Conservation (phyloP, 2,113 vertebrate species). For the Boleophthalmus pectinirostris region DNA sequence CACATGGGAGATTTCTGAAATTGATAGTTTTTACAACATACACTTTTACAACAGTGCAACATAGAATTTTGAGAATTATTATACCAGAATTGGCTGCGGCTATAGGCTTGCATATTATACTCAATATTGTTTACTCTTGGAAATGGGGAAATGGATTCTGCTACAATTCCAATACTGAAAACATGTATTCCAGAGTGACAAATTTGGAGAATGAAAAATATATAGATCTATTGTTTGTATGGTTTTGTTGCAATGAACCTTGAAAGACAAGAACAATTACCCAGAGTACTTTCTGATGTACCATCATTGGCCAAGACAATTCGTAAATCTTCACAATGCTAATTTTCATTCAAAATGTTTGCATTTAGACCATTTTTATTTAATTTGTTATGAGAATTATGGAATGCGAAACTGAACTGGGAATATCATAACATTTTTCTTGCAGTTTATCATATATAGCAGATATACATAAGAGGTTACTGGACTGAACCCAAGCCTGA, state of each 20-base stretch:
- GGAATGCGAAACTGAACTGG: too few species aligned
- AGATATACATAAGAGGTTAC: too few species aligned
- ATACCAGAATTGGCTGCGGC: neutral
- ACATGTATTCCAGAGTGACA: neutral
- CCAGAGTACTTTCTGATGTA: too few species aligned
- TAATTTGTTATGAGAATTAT: too few species aligned
- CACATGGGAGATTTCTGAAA: neutral
- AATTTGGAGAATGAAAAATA: neutral
- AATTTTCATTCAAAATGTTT: too few species aligned
- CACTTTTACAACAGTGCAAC: neutral
- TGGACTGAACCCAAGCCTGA: too few species aligned
- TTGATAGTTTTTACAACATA: neutral
- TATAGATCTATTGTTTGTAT: neutral
- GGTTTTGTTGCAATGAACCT: neutral
- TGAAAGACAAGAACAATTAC: neutral
- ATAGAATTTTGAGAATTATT: neutral
- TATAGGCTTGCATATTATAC: slow-evolving; percentile 12
- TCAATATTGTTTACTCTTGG: neutral
- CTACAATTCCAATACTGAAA: neutral
- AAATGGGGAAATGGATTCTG: too few species aligned
- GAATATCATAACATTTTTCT: too few species aligned
- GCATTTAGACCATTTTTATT: too few species aligned
- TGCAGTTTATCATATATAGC: too few species aligned
- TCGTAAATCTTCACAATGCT: too few species aligned
- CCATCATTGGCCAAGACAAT: neutral